Evolutionary conservation across 2,888 invertebrate genomes (phyloP), one percentile per base, ranked within the genome.

Genomic region (Amblyjoppa fuscipennis): DNA sequence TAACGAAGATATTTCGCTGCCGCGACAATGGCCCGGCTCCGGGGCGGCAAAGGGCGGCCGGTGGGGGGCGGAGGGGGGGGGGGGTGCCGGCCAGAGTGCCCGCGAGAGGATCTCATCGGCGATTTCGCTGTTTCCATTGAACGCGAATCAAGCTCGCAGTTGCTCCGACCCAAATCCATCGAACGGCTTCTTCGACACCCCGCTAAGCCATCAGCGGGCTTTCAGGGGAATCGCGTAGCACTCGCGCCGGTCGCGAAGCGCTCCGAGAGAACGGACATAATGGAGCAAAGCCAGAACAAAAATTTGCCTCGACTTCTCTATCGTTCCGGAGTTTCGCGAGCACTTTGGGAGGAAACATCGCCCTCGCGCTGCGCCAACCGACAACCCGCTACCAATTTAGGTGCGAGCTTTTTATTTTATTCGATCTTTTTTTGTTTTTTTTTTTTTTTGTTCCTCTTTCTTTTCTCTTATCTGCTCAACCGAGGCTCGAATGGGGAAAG

Each of bases 151-250:
- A 77, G 59, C 28, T 28, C 59, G 9, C 59, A 41, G 69, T 78
- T 79, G 28, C 25, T 73, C 84, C 87, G 90, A 91, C 90, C 90
- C 85, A 89, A 86, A 89, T 90, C 77, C 87, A 83, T 80, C 87
- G 86, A 89, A 87, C 89, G 87, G 89, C 87, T 88, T 84, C 87
- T 87, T 87, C 89, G 84, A 88, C 89, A 87, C 89, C 88, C 88
- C 88, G 71, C 88, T 84, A 81, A 81, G 83, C 77, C 68, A 77
- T 86, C 85, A 78, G 66, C 81, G 74, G 70, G 13, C 78, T 78
- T 78, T 70, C 66, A 84, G 87, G 82, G 83, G 78, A 78, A 77
- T 76, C 74, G 79, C 71, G 71, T 20, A 20, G 20, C 20, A 20
- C 20, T 20, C 20, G 20, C 20, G 20, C 20, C 20, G 20, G 20